A percentile compares a stretch with the other conserved stretches of the same genome.
These are phyloP conservation scores for Hirudinaria manillensis DNA, from an alignment of 2,888 invertebrate species.

Conservation along the genomic window DNA sequence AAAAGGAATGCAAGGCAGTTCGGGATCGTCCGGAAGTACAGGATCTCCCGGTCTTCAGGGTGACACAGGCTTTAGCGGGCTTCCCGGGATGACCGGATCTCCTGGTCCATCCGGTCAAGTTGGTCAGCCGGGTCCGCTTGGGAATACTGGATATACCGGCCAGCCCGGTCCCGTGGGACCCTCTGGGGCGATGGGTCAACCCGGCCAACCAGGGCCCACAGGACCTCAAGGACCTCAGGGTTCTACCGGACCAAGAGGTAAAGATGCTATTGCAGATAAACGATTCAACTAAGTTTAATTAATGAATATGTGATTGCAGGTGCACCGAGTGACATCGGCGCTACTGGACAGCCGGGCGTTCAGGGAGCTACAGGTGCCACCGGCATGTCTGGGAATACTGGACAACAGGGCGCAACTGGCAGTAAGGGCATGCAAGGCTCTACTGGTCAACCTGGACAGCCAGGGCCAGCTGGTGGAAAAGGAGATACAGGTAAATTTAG, in stretches of 20 bases:
- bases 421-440: constrained; percentile 22
- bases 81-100: constrained; percentile 32
- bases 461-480: constrained; percentile 27
- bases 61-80: constrained; percentile 31
- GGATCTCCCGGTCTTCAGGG: constrained; percentile 32
- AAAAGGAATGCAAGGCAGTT: constrained; percentile 31
- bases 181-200: constrained; percentile 27
- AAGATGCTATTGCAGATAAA: background rate
- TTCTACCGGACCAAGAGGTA: constrained; percentile 31
- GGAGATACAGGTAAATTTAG: constrained; percentile 9
- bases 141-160: constrained; percentile 25
- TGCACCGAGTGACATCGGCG: constrained; percentile 35
- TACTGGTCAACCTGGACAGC: constrained; percentile 30
- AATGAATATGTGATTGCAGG: constrained; percentile 28
- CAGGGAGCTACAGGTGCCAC: constrained; percentile 33
- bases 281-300: background rate
- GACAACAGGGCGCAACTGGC: constrained; percentile 31
- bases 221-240: constrained; percentile 33
- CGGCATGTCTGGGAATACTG: constrained; percentile 31
- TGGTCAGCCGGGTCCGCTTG: constrained; percentile 18
- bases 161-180: constrained; percentile 33
- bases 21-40: constrained; percentile 29
- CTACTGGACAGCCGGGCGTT: constrained; percentile 27
- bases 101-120: constrained; percentile 34
- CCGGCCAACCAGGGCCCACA: constrained; percentile 30